A percentile compares a stretch with the other conserved stretches of the same genome.
phyloP scores from a whole-genome alignment of 1,140 invertebrate genomes.

The Eumaeus atala region DNA sequence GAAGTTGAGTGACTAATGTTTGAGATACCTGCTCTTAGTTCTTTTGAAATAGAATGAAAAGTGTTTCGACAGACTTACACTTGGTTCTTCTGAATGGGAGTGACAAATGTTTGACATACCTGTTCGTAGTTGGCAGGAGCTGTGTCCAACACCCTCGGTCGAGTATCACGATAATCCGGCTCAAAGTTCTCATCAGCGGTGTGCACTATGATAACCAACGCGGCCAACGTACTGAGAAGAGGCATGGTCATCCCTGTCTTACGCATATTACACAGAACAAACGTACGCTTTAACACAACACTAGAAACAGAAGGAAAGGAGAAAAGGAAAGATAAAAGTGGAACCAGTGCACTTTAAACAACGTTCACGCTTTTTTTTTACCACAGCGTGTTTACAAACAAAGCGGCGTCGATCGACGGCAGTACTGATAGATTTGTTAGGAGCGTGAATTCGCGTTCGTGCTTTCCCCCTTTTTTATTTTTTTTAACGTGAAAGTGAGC shows the following conservation, averaged over 20 bases:
- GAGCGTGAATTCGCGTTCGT: slow-evolving; percentile 47
- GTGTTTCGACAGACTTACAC: too few species aligned
- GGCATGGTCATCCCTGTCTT: slow-evolving; percentile 48
- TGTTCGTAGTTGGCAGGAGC: slow-evolving; percentile 40
- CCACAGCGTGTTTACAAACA: slow-evolving; percentile 58
- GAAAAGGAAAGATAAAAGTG: slow-evolving; percentile 27
- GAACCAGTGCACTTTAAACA: slow-evolving; percentile 11
- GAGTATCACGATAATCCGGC: slow-evolving; percentile 33
- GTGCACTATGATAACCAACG: slow-evolving; percentile 61
- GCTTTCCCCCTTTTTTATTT: slow-evolving; percentile 53
- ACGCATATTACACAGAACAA: slow-evolving; percentile 58
- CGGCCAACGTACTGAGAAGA: slow-evolving; percentile 59
- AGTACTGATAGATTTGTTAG: slow-evolving; percentile 33
- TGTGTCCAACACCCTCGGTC: slow-evolving; percentile 38
- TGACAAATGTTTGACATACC: slow-evolving; percentile 31
- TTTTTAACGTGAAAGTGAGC: slow-evolving; percentile 57
- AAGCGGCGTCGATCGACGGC: slow-evolving; percentile 28
- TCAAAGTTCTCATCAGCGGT: slow-evolving; percentile 55
- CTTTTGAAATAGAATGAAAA: too few species aligned
- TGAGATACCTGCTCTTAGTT: too few species aligned
- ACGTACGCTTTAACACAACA: slow-evolving; percentile 32
- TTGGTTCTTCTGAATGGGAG: not conserved
- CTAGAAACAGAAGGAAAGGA: slow-evolving; percentile 24
- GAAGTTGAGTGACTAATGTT: too few species aligned
- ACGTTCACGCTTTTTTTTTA: slow-evolving; percentile 32